Base-by-base conservation (phyloP, 2,797 vertebrate species). In the Salmo trutta region DNA sequence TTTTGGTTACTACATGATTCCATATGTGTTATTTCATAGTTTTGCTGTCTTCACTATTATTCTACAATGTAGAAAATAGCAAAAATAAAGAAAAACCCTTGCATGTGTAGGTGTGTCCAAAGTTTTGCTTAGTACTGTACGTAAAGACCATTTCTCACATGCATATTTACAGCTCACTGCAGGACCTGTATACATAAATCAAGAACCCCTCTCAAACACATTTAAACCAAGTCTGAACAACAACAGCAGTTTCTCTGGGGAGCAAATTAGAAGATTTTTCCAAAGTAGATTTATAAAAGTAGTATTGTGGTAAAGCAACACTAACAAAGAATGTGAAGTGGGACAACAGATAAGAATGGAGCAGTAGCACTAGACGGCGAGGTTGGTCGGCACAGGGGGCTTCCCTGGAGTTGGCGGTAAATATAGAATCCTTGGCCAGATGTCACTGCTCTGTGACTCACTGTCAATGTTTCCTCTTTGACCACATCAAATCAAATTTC, bases 231-330 rank as follows among this genome's bases (percentile, higher is more conserved):
- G 7, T 33, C 31, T 67, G 24, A 56, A 69, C 51, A 76, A 36
- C 59, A 72, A 65, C 14, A 71, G 47, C n/a, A 52, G 2, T 24
- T 33, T 74, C 73, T 62, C 29, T n/a, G 56, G 33, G 47, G 72
- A 77, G 24, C 24, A 81, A 77, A 81, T 75, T 77, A 71, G 72
- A 31, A 10, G 59, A 27, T 62, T 66, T 77, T 69, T 73, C 21
- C 33, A 7, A 64, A 68, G 70, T 71, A 65, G 36, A 71, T 70
- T 81, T 70, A 62, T 74, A 51, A 33, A 78, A 74, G 65, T 74
- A 33, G 29, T 53, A 64, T 21, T 6, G 36, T 59, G 56, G 79
- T 66, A 10, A 31, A 74, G 29, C 67, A 56, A 59, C 76, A 73
- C 41, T 24, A 66, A 70, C 41, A 41, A 27, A 59, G 67, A 41